Evolutionary conservation across 1,140 invertebrate genomes (phyloP).

Genomic region (Pinna nobilis): DNA sequence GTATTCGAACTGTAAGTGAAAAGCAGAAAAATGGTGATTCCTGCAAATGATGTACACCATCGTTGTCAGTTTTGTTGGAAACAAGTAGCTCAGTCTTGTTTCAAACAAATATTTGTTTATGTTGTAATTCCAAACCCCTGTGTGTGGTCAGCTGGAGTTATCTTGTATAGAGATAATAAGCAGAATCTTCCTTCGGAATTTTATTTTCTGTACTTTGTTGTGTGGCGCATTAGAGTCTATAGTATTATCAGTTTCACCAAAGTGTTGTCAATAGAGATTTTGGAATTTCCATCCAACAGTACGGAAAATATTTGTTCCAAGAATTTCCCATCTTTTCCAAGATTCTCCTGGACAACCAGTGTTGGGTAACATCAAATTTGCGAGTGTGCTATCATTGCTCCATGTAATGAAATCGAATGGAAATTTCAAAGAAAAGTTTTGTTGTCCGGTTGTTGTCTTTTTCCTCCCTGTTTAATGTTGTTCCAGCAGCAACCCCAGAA

Average conservation of each 20-base stretch:
- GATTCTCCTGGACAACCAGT: too few relatives aligned
- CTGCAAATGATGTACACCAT: slow-evolving; percentile 4
- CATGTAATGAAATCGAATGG: too few relatives aligned
- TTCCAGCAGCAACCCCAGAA: slow-evolving; percentile 6
- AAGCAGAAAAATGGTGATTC: neutral
- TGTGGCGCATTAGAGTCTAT: too few relatives aligned
- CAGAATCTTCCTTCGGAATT: neutral
- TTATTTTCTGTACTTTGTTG: neutral
- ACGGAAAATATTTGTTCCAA: neutral
- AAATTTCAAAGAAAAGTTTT: too few relatives aligned
- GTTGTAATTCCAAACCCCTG: neutral
- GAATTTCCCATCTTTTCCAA: neutral
- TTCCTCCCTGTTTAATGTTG: neutral
- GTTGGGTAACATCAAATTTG: slow-evolving; percentile 13
- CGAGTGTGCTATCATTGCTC: neutral
- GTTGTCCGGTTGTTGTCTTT: neutral
- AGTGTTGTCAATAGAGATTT: neutral
- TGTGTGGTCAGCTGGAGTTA: neutral
- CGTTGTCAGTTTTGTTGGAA: slow-evolving; percentile 1
- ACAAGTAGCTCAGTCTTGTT: neutral
- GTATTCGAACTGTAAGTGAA: slow-evolving; percentile 31
- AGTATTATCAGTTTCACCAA: too few relatives aligned
- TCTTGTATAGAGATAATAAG: neutral
- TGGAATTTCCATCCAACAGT: slow-evolving; percentile 3
- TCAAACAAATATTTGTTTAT: neutral